These are phyloP conservation scores for Anoplophora glabripennis DNA, from an alignment of 1,140 invertebrate species.

Conservation along the genomic window DNA sequence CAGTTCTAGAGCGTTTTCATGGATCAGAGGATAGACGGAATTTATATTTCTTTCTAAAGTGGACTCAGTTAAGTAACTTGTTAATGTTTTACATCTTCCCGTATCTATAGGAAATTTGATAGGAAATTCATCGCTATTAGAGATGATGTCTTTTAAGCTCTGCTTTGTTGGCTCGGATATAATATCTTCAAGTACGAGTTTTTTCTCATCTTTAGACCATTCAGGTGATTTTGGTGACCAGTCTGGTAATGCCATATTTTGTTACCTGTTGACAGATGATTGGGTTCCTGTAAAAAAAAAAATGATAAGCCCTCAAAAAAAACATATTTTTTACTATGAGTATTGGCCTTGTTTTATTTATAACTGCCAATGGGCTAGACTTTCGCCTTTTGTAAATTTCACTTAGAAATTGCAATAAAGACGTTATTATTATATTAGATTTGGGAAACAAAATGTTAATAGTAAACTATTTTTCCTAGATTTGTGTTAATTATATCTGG, in stretches of 20 bases:
- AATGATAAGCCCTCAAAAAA: neutral
- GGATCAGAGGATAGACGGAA: constrained; percentile 52
- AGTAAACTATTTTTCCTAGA: too few species aligned
- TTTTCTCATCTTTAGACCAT: constrained; percentile 18
- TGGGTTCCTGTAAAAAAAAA: neutral
- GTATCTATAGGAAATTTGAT: constrained; percentile 49
- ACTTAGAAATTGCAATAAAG: too few species aligned
- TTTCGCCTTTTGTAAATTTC: too few species aligned
- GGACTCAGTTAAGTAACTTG: constrained; percentile 37
- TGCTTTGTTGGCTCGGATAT: neutral
- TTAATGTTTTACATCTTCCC: constrained; percentile 46
- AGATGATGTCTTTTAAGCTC: constrained; percentile 46
- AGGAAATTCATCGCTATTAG: constrained; percentile 50
- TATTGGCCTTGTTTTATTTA: too few species aligned
- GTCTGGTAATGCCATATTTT: constrained; percentile 6
- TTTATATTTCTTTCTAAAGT: constrained; percentile 50
- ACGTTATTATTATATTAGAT: too few species aligned
- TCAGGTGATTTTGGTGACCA: constrained; percentile 21
- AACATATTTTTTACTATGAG: neutral
- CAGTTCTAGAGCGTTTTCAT: constrained; percentile 50
- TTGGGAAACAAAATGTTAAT: too few species aligned
- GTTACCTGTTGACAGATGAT: neutral
- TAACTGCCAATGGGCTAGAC: too few species aligned
- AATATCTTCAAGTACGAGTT: neutral
- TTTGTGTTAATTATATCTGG: too few species aligned